phyloP scores from a whole-genome alignment of 37 sponge, comb jelly and placozoan genomes.

The Beroe forskalii region DNA sequence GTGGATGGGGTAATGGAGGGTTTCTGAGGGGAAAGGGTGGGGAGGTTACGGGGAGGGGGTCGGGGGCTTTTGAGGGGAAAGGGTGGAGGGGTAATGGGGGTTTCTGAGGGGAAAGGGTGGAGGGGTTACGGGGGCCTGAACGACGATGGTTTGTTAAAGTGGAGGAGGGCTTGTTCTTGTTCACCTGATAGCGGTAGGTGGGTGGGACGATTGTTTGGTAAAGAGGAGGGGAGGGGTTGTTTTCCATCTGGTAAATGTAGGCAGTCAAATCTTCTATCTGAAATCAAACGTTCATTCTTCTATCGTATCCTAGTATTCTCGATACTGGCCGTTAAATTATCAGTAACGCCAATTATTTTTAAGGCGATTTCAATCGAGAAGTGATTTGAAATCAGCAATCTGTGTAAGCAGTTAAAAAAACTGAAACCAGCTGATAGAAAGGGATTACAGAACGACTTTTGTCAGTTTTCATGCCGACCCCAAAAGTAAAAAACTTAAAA shows the following conservation, averaged over 20 bases:
- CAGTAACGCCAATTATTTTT: no score
- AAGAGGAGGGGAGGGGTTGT: background rate
- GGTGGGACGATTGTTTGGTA: background rate
- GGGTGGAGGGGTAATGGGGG: background rate
- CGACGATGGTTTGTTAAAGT: background rate
- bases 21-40: no score
- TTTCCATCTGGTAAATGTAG: background rate
- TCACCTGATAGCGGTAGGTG: background rate
- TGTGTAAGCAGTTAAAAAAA: no score
- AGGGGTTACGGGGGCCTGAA: background rate
- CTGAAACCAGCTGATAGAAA: background rate
- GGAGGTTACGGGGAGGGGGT: background rate
- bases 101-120: background rate
- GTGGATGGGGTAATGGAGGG: no score
- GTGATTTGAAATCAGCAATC: no score
- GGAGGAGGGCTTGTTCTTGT: background rate
- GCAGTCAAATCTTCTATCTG: background rate
- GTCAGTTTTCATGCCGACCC: background rate
- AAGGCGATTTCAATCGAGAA: no score
- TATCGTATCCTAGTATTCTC: no score
- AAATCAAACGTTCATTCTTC: no score
- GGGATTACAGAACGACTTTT: background rate
- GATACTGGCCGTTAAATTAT: no score
- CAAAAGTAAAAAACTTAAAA: background rate
- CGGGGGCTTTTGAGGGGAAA: background rate